These are phyloP conservation scores for Solea senegalensis DNA, from an alignment of 2,113 vertebrate genomes.

Conservation along the genomic window DNA sequence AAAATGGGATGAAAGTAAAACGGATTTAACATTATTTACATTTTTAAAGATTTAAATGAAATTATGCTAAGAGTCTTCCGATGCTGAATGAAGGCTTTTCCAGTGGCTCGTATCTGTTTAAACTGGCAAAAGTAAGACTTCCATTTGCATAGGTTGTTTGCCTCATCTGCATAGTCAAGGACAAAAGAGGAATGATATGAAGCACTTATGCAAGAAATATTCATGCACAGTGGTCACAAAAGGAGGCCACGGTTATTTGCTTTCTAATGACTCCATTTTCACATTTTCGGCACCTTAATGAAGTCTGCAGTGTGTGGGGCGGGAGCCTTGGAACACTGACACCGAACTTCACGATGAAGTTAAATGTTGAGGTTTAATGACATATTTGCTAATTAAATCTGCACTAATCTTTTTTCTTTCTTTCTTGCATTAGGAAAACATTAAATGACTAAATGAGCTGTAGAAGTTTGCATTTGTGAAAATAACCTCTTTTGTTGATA, in stretches of 20 bases:
- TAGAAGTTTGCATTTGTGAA: too few species aligned
- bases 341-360: neutral
- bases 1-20: neutral
- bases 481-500: too few species aligned
- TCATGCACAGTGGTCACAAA: slow-evolving; percentile 50
- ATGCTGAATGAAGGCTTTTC: slow-evolving; percentile 37
- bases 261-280: slow-evolving; percentile 53
- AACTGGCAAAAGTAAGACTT: slow-evolving; percentile 41
- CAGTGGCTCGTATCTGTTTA: slow-evolving; percentile 46
- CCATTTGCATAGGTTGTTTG: slow-evolving; percentile 70
- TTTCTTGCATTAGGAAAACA: too few species aligned
- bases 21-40: neutral
- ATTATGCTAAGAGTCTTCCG: neutral
- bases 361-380: too few species aligned
- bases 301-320: neutral
- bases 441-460: too few species aligned
- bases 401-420: too few species aligned
- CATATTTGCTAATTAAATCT: too few species aligned
- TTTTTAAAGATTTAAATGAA: too few species aligned
- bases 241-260: slow-evolving; percentile 42
- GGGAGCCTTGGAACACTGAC: neutral
- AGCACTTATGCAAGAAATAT: slow-evolving; percentile 59
- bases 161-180: slow-evolving; percentile 74
- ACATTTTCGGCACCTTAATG: slow-evolving; percentile 46
- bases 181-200: slow-evolving; percentile 66